phyloP scores from a whole-genome alignment of 2,113 vertebrate genomes.

The Anthoscopus minutus region DNA sequence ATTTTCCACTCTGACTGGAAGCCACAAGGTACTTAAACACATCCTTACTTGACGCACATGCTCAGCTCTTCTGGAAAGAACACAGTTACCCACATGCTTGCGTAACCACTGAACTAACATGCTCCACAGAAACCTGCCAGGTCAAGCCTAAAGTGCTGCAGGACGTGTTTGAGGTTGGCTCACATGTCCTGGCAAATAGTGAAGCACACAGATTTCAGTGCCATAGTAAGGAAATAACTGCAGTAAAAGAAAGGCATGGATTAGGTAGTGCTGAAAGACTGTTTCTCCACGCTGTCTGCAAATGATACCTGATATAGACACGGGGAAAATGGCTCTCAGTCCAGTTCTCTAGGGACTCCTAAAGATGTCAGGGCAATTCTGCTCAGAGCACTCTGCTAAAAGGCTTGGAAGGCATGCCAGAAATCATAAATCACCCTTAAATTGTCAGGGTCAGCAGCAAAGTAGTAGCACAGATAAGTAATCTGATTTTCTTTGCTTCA shows the following conservation, averaged over 20 bases:
- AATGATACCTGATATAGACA: background rate
- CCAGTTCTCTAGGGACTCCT: background rate
- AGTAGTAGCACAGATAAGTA: conserved; percentile 5
- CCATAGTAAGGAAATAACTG: background rate
- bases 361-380: conserved; percentile 28
- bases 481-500: conserved; percentile 39
- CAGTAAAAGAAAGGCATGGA: background rate
- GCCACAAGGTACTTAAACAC: background rate
- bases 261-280: background rate
- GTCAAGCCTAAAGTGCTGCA: background rate
- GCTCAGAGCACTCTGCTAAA: background rate
- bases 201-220: background rate
- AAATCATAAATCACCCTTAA: conserved; percentile 37
- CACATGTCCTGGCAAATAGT: background rate
- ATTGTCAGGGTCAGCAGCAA: conserved; percentile 7
- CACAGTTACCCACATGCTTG: background rate
- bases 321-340: background rate
- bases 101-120: background rate
- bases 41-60: background rate
- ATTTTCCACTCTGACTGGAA: background rate
- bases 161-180: background rate
- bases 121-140: background rate
- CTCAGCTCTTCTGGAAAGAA: background rate
- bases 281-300: background rate
- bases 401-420: conserved; percentile 5